These are phyloP conservation scores for Pycnomerus fuliginosus DNA, from an alignment of 2,888 invertebrate species.

Conservation along the genomic window DNA sequence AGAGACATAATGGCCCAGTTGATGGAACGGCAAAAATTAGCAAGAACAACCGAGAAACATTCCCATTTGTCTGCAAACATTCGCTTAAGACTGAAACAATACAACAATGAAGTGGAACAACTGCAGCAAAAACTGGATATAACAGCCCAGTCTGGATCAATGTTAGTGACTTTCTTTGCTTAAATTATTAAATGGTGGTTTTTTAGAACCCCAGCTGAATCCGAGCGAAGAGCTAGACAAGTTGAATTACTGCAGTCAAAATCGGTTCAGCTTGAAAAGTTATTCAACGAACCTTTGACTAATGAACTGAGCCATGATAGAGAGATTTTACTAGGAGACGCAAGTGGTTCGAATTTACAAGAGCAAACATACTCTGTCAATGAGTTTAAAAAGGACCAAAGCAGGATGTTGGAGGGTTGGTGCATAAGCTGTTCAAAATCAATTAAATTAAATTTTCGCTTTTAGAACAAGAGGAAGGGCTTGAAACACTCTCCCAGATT, in stretches of 20 bases:
- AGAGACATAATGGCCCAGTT: constrained; percentile 65
- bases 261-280: constrained; percentile 58
- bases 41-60: constrained; percentile 58
- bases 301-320: constrained; percentile 43
- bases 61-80: constrained; percentile 61
- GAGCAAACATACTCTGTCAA: neutral
- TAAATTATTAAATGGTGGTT: constrained; percentile 3
- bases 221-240: constrained; percentile 61
- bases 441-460: constrained; percentile 27
- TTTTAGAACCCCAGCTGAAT: constrained; percentile 61
- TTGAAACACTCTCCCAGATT: constrained; percentile 72
- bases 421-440: no score
- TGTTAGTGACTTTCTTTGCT: constrained; percentile 43
- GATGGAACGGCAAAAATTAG: constrained; percentile 57
- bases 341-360: constrained; percentile 48
- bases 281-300: constrained; percentile 53
- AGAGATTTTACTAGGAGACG: constrained; percentile 45
- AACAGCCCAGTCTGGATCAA: constrained; percentile 50
- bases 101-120: constrained; percentile 60
- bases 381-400: neutral
- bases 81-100: constrained; percentile 63
- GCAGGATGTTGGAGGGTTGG: neutral
- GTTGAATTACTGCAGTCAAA: constrained; percentile 63
- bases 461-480: constrained; percentile 72
- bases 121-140: constrained; percentile 59